These are phyloP conservation scores for Solea solea DNA, from an alignment of 2,113 vertebrate species.

Conservation along the genomic window DNA sequence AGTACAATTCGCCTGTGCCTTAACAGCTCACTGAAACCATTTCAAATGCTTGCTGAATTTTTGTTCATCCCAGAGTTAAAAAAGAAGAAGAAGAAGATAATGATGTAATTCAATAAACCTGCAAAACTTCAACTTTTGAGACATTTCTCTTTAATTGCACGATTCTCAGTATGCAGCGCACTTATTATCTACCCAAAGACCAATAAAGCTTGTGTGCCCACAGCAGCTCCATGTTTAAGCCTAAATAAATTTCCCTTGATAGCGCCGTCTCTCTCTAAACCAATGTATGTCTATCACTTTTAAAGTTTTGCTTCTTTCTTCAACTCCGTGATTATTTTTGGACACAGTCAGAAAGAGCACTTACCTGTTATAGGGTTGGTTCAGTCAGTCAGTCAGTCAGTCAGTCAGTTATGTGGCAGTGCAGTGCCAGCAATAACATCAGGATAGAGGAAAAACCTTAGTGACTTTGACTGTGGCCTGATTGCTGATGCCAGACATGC, in stretches of 20 bases:
- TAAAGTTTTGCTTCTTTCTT: constrained; percentile 38
- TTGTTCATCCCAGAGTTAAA: neutral
- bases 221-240: constrained; percentile 30
- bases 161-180: constrained; percentile 20
- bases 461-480: too few relatives aligned
- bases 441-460: too few relatives aligned
- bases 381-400: too few relatives aligned
- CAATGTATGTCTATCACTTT: constrained; percentile 45
- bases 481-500: too few relatives aligned
- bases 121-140: neutral
- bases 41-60: neutral
- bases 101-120: constrained; percentile 2
- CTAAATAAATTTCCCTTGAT: constrained; percentile 53
- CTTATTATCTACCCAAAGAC: constrained; percentile 25
- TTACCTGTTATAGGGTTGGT: too few relatives aligned
- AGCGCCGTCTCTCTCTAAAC: constrained; percentile 42
- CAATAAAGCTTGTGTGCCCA: constrained; percentile 42
- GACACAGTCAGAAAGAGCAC: constrained; percentile 2
- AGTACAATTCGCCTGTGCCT: constrained; percentile 9
- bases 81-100: neutral
- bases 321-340: constrained; percentile 14
- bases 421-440: too few relatives aligned
- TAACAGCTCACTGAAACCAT: neutral
- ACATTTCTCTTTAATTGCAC: neutral
- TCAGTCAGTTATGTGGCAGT: too few relatives aligned